Evolutionary conservation across 2,888 invertebrate genomes (phyloP).

Genomic region (Camponotus fellah): DNA sequence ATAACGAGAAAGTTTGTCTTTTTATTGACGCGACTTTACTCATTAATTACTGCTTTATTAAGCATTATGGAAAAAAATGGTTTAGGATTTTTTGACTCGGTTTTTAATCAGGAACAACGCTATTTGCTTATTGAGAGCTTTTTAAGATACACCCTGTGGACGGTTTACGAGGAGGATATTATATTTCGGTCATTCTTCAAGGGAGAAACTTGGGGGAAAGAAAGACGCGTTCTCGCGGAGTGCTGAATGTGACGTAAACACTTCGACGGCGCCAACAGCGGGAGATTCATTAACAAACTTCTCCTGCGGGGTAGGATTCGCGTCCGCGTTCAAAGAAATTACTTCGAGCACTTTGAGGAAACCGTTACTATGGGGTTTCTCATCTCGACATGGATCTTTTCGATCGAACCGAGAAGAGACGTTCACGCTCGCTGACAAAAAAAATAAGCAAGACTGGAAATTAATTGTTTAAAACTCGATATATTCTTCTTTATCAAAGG

Average conservation of each 20-base stretch:
- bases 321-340: slow-evolving; percentile 71
- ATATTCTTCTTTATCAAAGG: slow-evolving; percentile 37
- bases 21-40: no score
- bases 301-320: slow-evolving; percentile 30
- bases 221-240: slow-evolving; percentile 5
- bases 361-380: slow-evolving; percentile 22
- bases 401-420: background rate
- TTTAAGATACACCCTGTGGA: no score
- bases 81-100: no score
- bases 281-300: slow-evolving; percentile 69
- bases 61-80: no score
- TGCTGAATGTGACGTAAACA: slow-evolving; percentile 64
- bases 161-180: background rate
- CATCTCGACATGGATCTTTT: background rate
- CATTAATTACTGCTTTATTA: no score
- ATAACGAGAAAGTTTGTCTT: no score
- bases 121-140: no score
- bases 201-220: background rate
- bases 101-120: no score
- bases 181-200: background rate
- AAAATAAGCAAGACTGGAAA: background rate
- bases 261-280: slow-evolving; percentile 47
- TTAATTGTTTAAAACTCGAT: slow-evolving; percentile 19
- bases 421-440: background rate
- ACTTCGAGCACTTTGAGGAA: slow-evolving; percentile 51